Evolutionary conservation across 2,888 invertebrate species (phyloP).

Genomic region (Dryobotodes eremita): DNA sequence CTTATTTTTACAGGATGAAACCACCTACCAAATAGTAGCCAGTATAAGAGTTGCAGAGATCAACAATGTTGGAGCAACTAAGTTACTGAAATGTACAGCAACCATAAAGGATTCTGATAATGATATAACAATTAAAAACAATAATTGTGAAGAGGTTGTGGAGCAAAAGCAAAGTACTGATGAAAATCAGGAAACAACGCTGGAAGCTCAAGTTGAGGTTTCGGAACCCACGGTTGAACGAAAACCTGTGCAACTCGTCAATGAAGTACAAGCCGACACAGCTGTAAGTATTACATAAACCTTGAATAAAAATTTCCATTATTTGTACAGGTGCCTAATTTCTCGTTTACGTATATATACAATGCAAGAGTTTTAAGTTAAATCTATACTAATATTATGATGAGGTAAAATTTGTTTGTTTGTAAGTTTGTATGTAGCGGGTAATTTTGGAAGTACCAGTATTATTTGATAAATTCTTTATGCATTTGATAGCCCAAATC

Average conservation of each 20-base stretch:
- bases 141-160: conserved; percentile 74
- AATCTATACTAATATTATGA: not conserved
- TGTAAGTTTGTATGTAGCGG: too few relatives aligned
- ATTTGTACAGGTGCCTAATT: conserved; percentile 9
- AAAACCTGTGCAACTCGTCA: conserved; percentile 80
- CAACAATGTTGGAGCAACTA: conserved; percentile 71
- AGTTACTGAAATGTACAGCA: conserved; percentile 79
- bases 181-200: conserved; percentile 14
- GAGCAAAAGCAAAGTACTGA: conserved; percentile 35
- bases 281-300: conserved; percentile 74
- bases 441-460: not conserved
- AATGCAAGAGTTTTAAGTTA: too few relatives aligned
- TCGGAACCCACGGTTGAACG: conserved; percentile 66
- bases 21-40: conserved; percentile 76
- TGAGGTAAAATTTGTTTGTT: too few relatives aligned
- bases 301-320: not conserved
- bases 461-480: too few relatives aligned
- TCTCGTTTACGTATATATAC: not conserved
- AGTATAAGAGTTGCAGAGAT: conserved; percentile 77
- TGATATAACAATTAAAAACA: conserved; percentile 72
- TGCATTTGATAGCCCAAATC: not conserved
- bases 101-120: conserved; percentile 74
- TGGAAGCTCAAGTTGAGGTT: conserved; percentile 40
- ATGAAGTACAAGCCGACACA: conserved; percentile 82
- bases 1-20: conserved; percentile 75